Conservation (phyloP, 2,797 vertebrate species). For the Cossypha caffra region DNA sequence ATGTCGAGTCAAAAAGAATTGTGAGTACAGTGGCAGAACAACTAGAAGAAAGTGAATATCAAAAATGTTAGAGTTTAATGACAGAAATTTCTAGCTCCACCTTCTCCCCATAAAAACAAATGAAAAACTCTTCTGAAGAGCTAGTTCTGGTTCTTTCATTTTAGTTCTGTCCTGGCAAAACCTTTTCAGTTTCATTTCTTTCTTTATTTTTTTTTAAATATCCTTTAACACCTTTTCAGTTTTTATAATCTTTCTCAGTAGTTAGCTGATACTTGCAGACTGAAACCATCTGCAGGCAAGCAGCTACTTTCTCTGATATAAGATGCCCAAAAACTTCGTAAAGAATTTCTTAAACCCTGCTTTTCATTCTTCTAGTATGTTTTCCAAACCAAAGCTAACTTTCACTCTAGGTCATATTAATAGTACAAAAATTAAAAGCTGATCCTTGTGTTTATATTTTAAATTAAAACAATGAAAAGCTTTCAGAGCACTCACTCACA, state of each 20-base stretch:
- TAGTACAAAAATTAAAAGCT: conserved; percentile 17
- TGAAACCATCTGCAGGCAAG: not conserved
- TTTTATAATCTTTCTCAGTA: not conserved
- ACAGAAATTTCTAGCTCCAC: not conserved
- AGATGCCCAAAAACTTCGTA: not conserved
- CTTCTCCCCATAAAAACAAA: not conserved
- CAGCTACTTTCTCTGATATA: not conserved
- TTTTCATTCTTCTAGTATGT: not conserved
- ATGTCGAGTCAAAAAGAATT: not conserved
- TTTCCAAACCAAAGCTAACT: not conserved
- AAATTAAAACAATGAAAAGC: not conserved
- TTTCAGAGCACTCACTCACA: not conserved
- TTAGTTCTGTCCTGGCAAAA: not conserved
- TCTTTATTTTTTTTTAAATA: not conserved
- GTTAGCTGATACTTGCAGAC: not conserved
- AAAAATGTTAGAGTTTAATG: not conserved
- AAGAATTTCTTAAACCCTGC: not conserved
- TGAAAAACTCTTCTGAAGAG: not conserved
- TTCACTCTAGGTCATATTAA: not conserved
- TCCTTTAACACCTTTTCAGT: not conserved
- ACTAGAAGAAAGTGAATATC: not conserved
- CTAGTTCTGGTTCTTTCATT: not conserved
- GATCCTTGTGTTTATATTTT: not conserved
- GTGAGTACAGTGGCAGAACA: not conserved
- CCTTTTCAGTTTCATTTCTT: not conserved